These are phyloP conservation scores for Mactromeris polynyma DNA, from an alignment of 2,888 invertebrate genomes.

Conservation along the genomic window DNA sequence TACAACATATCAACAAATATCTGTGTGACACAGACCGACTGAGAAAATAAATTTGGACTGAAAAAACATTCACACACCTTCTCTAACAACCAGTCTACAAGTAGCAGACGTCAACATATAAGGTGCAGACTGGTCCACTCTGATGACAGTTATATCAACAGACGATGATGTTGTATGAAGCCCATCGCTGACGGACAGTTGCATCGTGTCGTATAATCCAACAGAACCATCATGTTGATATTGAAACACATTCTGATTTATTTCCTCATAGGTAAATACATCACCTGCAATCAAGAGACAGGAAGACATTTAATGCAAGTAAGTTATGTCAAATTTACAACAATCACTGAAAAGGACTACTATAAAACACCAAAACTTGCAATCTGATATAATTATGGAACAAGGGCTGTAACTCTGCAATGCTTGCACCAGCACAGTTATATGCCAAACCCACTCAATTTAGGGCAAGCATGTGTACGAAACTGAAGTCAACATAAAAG, in stretches of 20 bases:
- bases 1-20: neutral
- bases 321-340: too few relatives aligned
- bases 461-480: too few relatives aligned
- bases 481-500: too few relatives aligned
- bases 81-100: constrained; percentile 78
- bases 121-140: constrained; percentile 80
- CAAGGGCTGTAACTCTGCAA: too few relatives aligned
- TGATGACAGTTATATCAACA: constrained; percentile 75
- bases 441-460: too few relatives aligned
- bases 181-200: constrained; percentile 79
- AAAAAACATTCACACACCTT: constrained; percentile 71
- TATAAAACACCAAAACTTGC: too few relatives aligned
- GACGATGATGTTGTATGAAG: constrained; percentile 72
- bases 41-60: too few relatives aligned
- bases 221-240: constrained; percentile 79
- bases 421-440: too few relatives aligned
- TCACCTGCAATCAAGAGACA: constrained; percentile 75
- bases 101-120: constrained; percentile 76
- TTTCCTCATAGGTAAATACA: constrained; percentile 76
- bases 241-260: constrained; percentile 76
- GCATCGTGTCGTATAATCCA: constrained; percentile 73
- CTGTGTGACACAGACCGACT: too few relatives aligned
- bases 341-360: too few relatives aligned
- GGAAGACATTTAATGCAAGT: neutral
- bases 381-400: too few relatives aligned